Conservation (phyloP, 2,113 vertebrate genomes). For the Corythornis vintsioides region DNA sequence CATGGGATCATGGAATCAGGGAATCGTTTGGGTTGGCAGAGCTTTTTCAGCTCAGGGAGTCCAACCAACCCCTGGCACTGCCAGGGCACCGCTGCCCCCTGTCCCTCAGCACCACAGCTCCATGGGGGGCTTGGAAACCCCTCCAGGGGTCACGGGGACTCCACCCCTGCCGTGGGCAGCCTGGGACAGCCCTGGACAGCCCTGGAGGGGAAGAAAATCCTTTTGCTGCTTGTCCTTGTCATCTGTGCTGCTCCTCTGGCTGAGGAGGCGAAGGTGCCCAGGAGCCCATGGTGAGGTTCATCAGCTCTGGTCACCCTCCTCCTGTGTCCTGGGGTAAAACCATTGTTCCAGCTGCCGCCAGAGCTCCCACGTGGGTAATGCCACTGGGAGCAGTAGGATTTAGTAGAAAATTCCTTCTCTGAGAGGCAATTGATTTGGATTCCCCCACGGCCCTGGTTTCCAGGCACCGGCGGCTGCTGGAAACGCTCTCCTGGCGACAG, state of each 20-base stretch:
- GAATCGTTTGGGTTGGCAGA: background rate
- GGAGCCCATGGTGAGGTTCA: accelerated
- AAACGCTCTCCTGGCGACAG: background rate
- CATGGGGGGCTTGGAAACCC: background rate
- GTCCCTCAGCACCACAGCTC: background rate
- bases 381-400: background rate
- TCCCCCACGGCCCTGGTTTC: background rate
- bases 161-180: background rate
- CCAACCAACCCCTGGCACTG: background rate
- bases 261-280: accelerated
- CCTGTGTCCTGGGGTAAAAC: background rate
- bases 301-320: accelerated
- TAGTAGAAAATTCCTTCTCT: slow-evolving; percentile 25
- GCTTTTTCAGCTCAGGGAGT: background rate
- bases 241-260: accelerated
- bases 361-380: background rate
- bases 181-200: background rate
- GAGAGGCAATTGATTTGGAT: slow-evolving; percentile 8
- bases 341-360: background rate
- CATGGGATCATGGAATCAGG: background rate
- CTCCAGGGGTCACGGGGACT: background rate
- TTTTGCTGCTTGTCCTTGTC: background rate
- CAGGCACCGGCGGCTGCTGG: background rate
- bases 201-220: background rate
- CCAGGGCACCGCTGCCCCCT: background rate